These are phyloP conservation scores for Drosophila mimica DNA, from an alignment of 2,888 invertebrate genomes.

Conservation along the genomic window DNA sequence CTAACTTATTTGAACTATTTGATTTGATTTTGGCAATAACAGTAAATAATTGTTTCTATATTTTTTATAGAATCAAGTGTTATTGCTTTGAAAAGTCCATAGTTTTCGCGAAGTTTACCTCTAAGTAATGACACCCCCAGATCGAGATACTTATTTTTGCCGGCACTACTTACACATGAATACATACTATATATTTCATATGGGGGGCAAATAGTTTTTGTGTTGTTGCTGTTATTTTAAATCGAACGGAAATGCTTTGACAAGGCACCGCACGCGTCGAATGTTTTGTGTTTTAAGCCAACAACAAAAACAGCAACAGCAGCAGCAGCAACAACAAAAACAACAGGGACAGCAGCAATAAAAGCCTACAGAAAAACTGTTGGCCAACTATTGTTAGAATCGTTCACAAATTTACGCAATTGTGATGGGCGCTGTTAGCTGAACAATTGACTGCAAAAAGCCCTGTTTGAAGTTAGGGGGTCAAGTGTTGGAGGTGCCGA, in stretches of 20 bases:
- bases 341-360: not conserved
- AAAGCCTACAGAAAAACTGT: slow-evolving; percentile 46
- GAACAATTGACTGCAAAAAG: slow-evolving; percentile 39
- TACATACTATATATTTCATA: not conserved
- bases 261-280: slow-evolving; percentile 73
- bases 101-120: not conserved
- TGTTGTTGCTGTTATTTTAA: slow-evolving; percentile 65
- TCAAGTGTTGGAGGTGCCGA: not conserved
- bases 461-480: not conserved
- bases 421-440: slow-evolving; percentile 36
- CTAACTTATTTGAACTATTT: not conserved
- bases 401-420: slow-evolving; percentile 76
- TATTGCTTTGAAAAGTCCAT: not conserved
- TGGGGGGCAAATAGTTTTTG: slow-evolving; percentile 9
- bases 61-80: not conserved
- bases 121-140: not conserved
- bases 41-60: not conserved
- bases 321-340: not conserved
- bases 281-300: slow-evolving; percentile 16
- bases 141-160: slow-evolving; percentile 13
- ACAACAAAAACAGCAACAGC: slow-evolving; percentile 1
- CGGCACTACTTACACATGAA: not conserved
- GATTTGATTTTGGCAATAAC: not conserved
- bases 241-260: slow-evolving; percentile 76
- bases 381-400: slow-evolving; percentile 78